phyloP scores from a whole-genome alignment of 2,113 vertebrate species.

The Varanus salvator region DNA sequence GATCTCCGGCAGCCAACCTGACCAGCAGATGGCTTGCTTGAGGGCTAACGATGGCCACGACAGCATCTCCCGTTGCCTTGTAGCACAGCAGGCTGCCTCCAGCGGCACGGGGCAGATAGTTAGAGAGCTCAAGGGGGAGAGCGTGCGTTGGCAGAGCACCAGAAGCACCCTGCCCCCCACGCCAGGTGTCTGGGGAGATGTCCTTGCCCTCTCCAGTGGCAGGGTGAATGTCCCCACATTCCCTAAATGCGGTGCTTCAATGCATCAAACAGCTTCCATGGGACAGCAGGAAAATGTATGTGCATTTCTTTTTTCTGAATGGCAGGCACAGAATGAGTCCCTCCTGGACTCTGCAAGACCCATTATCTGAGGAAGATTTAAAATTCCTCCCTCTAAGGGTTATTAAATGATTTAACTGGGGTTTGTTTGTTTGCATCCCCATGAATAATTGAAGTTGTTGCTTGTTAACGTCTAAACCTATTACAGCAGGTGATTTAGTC shows the following conservation, averaged over 20 bases:
- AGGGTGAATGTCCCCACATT: no score
- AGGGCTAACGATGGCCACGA: background rate
- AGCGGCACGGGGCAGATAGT: background rate
- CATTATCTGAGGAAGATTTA: background rate
- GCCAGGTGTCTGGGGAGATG: background rate
- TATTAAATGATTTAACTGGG: background rate
- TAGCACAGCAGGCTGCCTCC: background rate
- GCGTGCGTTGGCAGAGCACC: no score
- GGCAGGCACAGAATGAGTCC: background rate
- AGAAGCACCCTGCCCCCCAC: no score
- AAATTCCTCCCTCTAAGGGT: accelerated
- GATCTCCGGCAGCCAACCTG: no score
- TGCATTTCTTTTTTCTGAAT: background rate
- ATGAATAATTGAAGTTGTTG: background rate
- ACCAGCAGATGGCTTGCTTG: no score
- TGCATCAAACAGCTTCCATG: no score
- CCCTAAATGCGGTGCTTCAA: background rate
- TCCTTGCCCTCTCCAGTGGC: background rate
- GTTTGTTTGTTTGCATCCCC: background rate
- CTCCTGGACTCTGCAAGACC: background rate
- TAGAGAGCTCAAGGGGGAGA: no score
- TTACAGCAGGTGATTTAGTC: background rate
- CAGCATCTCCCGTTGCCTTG: background rate
- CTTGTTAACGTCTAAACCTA: background rate
- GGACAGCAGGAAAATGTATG: no score